These are phyloP conservation scores for Molanna angustata DNA, from an alignment of 2,888 invertebrate species.

Conservation along the genomic window DNA sequence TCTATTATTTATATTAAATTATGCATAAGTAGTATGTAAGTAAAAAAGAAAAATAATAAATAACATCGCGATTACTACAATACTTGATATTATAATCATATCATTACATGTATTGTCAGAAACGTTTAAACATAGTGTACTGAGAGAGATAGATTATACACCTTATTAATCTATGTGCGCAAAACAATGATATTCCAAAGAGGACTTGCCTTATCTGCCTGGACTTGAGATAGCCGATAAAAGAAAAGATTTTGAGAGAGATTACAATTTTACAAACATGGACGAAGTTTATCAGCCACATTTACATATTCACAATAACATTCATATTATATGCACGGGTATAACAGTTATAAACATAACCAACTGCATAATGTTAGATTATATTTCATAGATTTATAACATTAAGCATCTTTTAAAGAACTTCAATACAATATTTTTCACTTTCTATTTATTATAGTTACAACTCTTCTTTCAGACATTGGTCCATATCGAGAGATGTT, in stretches of 20 bases:
- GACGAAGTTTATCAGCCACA: conserved; percentile 28
- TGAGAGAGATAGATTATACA: conserved; percentile 15
- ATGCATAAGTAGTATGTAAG: conserved; percentile 24
- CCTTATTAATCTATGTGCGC: conserved; percentile 31
- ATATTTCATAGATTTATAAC: conserved; percentile 18
- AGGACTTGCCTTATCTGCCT: no score
- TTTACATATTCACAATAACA: conserved; percentile 24
- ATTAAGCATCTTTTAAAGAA: conserved; percentile 23
- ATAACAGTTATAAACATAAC: no score
- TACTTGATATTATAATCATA: conserved; percentile 27
- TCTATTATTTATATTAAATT: conserved; percentile 52
- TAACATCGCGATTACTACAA: no score
- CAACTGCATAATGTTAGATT: conserved; percentile 18
- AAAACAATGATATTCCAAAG: conserved; percentile 16
- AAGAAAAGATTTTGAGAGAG: no score
- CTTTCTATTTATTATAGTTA: conserved; percentile 22
- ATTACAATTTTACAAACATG: conserved; percentile 28
- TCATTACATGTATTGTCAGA: conserved; percentile 32
- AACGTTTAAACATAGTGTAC: conserved; percentile 24
- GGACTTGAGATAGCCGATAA: no score
- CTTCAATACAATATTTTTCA: conserved; percentile 25
- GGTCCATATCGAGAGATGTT: conserved; percentile 25
- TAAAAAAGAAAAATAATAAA: conserved; percentile 22
- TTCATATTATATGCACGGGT: no score
- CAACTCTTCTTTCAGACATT: conserved; percentile 26